Base-by-base conservation (phyloP, 2,888 invertebrate species). In the Heliconius ismenius region DNA sequence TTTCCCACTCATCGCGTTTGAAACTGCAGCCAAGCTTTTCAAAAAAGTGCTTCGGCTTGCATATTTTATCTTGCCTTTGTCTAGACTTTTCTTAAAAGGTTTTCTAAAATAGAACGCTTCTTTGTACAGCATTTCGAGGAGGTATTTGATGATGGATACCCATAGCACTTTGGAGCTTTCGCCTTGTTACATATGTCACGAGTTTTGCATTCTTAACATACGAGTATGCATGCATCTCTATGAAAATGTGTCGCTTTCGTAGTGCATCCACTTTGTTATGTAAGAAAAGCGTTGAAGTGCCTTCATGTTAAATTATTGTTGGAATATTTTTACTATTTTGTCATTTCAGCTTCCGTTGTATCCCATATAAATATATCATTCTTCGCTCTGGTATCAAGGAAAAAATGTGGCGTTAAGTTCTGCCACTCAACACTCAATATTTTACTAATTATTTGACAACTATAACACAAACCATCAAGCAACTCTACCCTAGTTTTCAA, bases 21-120 rank as follows among this genome's bases (percentile, higher is more conserved):
- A 76, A 79, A 78, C 76, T 79, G 73, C 75, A 79, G 73, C 75
- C 73, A 60, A 72, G 78, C 72, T 67, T 73, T 78, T 79, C 73
- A 58, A 76, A 79, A 78, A 77, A 79, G 62, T 75, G 64, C 73
- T 79, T 73, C 65, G 67, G 62, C 73, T 64, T 79, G 78, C 79
- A 79, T 79, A 79, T 78, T 79, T 79, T 79, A 76, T 76, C 78
- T 76, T 67, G 73, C 78, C 73, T 78, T 79, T 79, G 79, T 79
- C 79, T 79, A 79, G 79, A 79, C 79, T 73, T 78, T 78, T 73
- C 73, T 79, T 79, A 78, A 79, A 79, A 78, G 78, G 79, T 78
- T 78, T 73, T 78, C 79, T 75, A 73, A 79, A 79, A 75, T 76
- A 65, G 76, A 73, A 68, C 77, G 68, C 26, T 76, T 76, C 78